These are phyloP conservation scores for Melanophora roralis DNA, from an alignment of 2,888 invertebrate genomes.

Conservation along the genomic window DNA sequence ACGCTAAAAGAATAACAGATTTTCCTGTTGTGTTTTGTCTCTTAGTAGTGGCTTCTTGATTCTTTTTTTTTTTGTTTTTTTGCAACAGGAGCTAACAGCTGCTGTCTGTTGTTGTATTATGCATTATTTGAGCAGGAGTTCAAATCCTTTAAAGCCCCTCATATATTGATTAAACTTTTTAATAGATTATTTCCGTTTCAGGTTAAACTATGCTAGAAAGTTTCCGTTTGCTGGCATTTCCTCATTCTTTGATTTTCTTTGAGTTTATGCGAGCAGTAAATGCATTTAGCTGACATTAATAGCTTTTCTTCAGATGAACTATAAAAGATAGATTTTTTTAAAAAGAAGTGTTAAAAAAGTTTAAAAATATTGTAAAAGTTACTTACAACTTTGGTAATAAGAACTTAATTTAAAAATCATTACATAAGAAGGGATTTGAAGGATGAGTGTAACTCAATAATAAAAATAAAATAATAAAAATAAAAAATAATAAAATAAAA, in stretches of 20 bases:
- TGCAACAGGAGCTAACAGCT: constrained; percentile 41
- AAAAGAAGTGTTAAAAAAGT: too few species aligned
- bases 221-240: constrained; percentile 20
- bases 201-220: constrained; percentile 32
- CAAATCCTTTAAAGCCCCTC: constrained; percentile 34
- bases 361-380: too few species aligned
- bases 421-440: too few species aligned
- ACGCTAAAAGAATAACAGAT: constrained; percentile 57
- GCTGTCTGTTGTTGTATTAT: constrained; percentile 22
- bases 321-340: too few species aligned
- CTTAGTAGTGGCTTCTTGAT: constrained; percentile 14
- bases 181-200: constrained; percentile 66
- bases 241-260: constrained; percentile 9
- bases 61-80: constrained; percentile 17
- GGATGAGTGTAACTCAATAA: too few species aligned
- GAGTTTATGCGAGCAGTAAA: neutral
- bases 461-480: too few species aligned
- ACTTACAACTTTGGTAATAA: too few species aligned
- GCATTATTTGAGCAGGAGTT: neutral
- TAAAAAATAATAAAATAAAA: too few species aligned
- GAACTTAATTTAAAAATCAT: too few species aligned
- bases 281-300: constrained; percentile 51
- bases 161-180: constrained; percentile 65
- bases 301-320: neutral
- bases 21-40: constrained; percentile 29